These are phyloP conservation scores for Tiliacea citrago DNA, from an alignment of 2,888 invertebrate genomes.

Conservation along the genomic window DNA sequence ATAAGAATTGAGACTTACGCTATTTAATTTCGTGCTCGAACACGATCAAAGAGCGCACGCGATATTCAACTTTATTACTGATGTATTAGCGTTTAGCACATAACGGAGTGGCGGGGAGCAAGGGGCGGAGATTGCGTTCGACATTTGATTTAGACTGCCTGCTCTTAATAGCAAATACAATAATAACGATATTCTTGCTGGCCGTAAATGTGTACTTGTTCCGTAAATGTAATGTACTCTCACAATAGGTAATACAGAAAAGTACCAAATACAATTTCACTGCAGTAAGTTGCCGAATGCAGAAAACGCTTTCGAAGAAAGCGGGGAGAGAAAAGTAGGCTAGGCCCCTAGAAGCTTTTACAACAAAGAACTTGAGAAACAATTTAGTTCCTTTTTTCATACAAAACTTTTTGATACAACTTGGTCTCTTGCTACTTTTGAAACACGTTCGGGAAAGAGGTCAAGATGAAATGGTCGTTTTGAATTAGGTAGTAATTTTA, in stretches of 20 bases:
- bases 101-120: no score
- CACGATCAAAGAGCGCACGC: no score
- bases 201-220: no score
- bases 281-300: conserved; percentile 49
- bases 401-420: conserved; percentile 46
- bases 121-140: no score
- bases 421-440: conserved; percentile 16
- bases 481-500: conserved; percentile 15
- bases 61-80: no score
- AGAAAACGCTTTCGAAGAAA: conserved; percentile 29
- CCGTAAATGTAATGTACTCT: conserved; percentile 15
- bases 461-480: conserved; percentile 28
- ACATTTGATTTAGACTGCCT: no score
- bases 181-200: neutral
- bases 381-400: conserved; percentile 56
- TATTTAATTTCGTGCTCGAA: no score
- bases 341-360: conserved; percentile 56
- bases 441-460: conserved; percentile 1
- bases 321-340: conserved; percentile 40
- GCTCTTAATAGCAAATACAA: neutral
- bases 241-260: conserved; percentile 6
- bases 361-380: conserved; percentile 52
- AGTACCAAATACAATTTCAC: conserved; percentile 38
- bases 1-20: no score
- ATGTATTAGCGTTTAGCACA: no score